These are phyloP conservation scores for Poeciliopsis prolifica DNA, from an alignment of 2,113 vertebrate genomes.

Conservation along the genomic window DNA sequence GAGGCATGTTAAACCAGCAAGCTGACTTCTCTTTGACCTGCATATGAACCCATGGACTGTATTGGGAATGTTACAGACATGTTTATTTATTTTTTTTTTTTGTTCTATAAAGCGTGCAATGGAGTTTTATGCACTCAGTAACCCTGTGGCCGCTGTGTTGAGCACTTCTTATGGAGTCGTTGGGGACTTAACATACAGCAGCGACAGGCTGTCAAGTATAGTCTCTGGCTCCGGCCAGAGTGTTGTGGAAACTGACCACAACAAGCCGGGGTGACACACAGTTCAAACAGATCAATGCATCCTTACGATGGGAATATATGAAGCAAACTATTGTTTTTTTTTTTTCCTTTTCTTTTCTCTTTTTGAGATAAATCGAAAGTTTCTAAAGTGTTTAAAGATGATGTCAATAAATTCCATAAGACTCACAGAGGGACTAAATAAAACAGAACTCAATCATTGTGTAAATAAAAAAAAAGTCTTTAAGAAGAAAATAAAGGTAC, in stretches of 20 bases:
- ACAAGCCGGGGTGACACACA: constrained; percentile 24
- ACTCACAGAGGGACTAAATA: constrained; percentile 64
- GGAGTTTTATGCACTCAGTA: constrained; percentile 59
- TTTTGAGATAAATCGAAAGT: constrained; percentile 39
- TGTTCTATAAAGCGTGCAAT: constrained; percentile 44
- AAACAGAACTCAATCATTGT: constrained; percentile 80
- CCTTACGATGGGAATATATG: constrained; percentile 33
- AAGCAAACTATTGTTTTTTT: constrained; percentile 16
- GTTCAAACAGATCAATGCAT: constrained; percentile 35
- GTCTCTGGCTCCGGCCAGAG: constrained; percentile 34
- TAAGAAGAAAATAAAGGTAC: constrained; percentile 60
- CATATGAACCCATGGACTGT: constrained; percentile 51
- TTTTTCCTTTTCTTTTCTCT: constrained; percentile 32
- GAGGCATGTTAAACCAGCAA: constrained; percentile 55
- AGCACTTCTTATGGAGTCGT: constrained; percentile 32
- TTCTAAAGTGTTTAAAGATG: constrained; percentile 70
- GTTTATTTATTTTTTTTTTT: constrained; percentile 23
- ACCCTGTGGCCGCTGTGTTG: constrained; percentile 38
- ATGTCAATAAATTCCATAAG: constrained; percentile 75
- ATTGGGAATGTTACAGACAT: constrained; percentile 67
- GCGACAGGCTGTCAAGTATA: constrained; percentile 47
- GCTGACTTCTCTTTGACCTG: constrained; percentile 61
- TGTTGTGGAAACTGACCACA: constrained; percentile 22
- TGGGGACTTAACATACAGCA: constrained; percentile 39
- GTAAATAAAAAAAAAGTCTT: constrained; percentile 80